A percentile compares a stretch with the other conserved stretches of the same genome.
Conservation (phyloP, 2,888 invertebrate species). For the Agonopterix alstromeriana region DNA sequence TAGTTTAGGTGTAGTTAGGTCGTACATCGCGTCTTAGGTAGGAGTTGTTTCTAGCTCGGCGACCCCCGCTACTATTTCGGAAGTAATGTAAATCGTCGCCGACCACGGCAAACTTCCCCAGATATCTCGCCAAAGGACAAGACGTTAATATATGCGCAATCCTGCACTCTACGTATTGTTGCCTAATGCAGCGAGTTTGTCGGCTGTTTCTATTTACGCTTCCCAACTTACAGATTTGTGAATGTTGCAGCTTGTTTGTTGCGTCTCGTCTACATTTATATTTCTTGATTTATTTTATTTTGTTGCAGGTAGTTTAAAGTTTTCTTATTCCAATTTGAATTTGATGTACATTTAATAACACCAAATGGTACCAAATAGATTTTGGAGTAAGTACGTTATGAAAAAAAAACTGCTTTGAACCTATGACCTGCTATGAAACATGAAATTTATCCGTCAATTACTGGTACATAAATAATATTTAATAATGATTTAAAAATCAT, state of each 20-base stretch:
- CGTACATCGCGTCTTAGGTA: slow-evolving; percentile 14
- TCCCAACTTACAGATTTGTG: slow-evolving; percentile 35
- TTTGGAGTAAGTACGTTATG: too few species aligned
- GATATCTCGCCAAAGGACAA: slow-evolving; percentile 72
- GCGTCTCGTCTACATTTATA: slow-evolving; percentile 13
- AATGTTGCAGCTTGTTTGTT: slow-evolving; percentile 21
- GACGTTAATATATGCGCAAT: slow-evolving; percentile 73
- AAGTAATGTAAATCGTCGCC: slow-evolving; percentile 71
- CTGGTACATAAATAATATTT: too few species aligned
- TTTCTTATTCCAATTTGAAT: neutral
- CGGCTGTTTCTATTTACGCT: slow-evolving; percentile 56
- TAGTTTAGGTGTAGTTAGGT: slow-evolving; percentile 20
- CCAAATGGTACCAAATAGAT: too few species aligned
- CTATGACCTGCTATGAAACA: too few species aligned
- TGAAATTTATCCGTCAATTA: too few species aligned
- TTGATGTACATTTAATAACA: too few species aligned
- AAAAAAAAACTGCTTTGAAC: too few species aligned
- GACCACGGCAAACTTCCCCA: slow-evolving; percentile 58
- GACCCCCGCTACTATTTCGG: slow-evolving; percentile 58
- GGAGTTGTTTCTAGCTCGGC: slow-evolving; percentile 39
- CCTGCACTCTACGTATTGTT: slow-evolving; percentile 64
- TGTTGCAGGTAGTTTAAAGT: slow-evolving; percentile 11
- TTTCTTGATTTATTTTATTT: neutral
- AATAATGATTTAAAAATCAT: too few species aligned
- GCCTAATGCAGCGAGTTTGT: slow-evolving; percentile 62